These are phyloP conservation scores for Sorex maritimensis DNA, from an alignment of 2,797 vertebrate species.

Conservation along the genomic window DNA sequence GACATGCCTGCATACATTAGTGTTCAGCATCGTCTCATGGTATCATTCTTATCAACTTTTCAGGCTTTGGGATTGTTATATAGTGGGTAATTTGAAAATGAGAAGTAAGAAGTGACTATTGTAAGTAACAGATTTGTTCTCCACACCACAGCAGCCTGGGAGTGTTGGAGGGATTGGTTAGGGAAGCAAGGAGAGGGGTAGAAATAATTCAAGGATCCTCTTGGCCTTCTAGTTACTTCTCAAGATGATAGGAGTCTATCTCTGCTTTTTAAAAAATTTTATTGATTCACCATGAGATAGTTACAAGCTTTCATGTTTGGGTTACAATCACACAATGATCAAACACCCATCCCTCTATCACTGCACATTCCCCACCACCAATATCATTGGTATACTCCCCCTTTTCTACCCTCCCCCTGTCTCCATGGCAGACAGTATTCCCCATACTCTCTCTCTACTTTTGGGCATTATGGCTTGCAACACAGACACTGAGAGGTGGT, in stretches of 20 bases:
- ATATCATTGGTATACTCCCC: no score
- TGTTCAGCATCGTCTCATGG: background rate
- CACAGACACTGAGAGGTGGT: no score
- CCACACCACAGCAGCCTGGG: background rate
- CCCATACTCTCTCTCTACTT: no score
- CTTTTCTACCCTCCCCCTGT: no score
- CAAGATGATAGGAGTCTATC: background rate
- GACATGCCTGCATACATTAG: background rate
- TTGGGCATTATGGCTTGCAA: no score
- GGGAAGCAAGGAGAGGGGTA: background rate
- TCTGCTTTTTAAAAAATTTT: background rate
- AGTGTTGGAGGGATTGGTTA: background rate
- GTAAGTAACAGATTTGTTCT: background rate
- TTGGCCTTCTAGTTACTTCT: background rate
- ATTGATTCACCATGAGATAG: no score
- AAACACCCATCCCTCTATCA: no score
- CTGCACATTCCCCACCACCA: no score
- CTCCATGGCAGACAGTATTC: no score
- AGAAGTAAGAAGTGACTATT: background rate
- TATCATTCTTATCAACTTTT: background rate
- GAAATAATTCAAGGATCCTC: background rate
- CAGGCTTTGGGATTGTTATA: background rate
- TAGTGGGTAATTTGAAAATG: conserved; percentile 35
- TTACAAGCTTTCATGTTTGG: no score
- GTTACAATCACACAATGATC: no score